Evolutionary conservation across 2,888 invertebrate genomes (phyloP).

Genomic region (Amblyjoppa fuscipennis): DNA sequence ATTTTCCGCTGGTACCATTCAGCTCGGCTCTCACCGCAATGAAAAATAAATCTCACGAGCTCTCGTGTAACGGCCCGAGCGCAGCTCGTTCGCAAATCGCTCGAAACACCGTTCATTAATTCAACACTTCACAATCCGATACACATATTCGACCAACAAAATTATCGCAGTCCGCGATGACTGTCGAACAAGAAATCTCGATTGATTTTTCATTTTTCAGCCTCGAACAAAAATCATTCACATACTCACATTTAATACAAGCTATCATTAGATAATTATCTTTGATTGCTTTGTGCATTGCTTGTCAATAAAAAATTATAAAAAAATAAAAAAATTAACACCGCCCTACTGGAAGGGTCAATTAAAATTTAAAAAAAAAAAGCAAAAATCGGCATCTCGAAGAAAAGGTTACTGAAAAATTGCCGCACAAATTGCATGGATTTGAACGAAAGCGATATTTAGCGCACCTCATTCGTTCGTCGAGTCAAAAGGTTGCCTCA

Average conservation of each 20-base stretch:
- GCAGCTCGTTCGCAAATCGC: conserved; percentile 16
- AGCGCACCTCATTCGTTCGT: conserved; percentile 1
- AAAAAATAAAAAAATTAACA: too few relatives aligned
- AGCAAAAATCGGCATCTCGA: background rate
- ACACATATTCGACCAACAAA: background rate
- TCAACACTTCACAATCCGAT: background rate
- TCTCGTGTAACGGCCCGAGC: conserved; percentile 15
- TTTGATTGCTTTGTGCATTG: background rate
- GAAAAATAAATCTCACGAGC: conserved; percentile 62
- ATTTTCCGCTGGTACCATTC: conserved; percentile 44
- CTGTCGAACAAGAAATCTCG: background rate
- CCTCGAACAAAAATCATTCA: too few relatives aligned
- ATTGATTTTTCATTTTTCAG: background rate
- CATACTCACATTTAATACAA: too few relatives aligned
- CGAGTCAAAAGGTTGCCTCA: conserved; percentile 2
- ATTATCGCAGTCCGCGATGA: background rate
- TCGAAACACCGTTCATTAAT: background rate
- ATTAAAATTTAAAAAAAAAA: background rate
- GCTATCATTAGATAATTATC: too few relatives aligned
- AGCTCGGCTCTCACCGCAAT: conserved; percentile 48
- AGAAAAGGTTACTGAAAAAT: background rate
- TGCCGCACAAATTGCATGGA: conserved; percentile 2
- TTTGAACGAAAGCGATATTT: background rate
- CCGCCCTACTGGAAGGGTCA: background rate
- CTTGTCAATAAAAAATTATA: background rate